Evolutionary conservation across 2,888 invertebrate genomes (phyloP).

Genomic region (Phytoseiulus persimilis): DNA sequence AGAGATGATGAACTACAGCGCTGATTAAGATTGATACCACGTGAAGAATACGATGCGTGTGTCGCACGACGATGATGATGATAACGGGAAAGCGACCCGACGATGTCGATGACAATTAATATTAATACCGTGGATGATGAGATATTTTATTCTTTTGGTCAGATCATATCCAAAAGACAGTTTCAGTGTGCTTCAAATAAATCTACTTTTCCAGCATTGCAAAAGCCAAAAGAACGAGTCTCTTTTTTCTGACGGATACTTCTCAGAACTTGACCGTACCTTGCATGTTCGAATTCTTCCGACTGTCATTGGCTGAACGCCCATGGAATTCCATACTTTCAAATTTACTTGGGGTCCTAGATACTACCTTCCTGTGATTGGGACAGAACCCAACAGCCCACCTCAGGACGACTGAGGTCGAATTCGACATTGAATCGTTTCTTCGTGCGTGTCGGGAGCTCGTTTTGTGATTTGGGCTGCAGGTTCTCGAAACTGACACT

Average conservation of each 20-base stretch:
- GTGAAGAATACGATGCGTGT: background rate
- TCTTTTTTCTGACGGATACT: background rate
- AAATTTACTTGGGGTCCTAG: no score
- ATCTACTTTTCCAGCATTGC: slow-evolving; percentile 38
- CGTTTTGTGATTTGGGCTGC: no score
- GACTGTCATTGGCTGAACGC: no score
- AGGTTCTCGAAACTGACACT: no score
- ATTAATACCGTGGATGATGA: slow-evolving; percentile 22
- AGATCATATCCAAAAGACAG: slow-evolving; percentile 33
- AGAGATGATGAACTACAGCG: background rate
- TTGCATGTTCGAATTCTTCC: no score
- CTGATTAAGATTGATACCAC: background rate
- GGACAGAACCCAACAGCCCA: no score
- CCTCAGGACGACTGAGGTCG: no score
- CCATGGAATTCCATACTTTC: no score
- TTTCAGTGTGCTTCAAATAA: slow-evolving; percentile 38
- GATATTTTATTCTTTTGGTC: slow-evolving; percentile 38
- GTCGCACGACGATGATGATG: slow-evolving; percentile 26
- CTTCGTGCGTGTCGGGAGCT: no score
- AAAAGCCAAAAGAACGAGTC: slow-evolving; percentile 18
- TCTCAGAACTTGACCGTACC: no score
- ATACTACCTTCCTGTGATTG: no score
- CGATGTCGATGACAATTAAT: background rate
- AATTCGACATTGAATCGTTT: no score
- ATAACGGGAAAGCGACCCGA: background rate